phyloP scores from a whole-genome alignment of 1,140 invertebrate genomes.

The Drosophila mojavensis region DNA sequence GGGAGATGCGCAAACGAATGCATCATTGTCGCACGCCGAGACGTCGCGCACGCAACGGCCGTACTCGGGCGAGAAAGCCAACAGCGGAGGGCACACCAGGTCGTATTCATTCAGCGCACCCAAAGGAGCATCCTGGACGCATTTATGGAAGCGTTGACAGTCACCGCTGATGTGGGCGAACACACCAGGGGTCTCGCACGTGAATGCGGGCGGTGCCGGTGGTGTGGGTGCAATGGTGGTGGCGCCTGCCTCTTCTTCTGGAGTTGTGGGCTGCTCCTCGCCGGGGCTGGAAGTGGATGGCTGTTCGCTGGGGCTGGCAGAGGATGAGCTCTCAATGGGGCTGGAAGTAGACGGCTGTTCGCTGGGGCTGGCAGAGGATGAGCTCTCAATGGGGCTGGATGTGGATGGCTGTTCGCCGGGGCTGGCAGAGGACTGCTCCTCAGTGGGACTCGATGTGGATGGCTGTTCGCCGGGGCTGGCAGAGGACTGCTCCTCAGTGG shows the following conservation, averaged over 20 bases:
- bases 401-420: background rate
- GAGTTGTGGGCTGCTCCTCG: no score
- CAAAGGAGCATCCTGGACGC: constrained; percentile 32
- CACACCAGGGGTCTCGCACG: constrained; percentile 47
- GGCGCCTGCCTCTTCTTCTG: background rate
- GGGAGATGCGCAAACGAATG: constrained; percentile 41
- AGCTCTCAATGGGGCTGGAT: background rate
- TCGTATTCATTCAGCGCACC: constrained; percentile 36
- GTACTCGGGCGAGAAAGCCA: constrained; percentile 51
- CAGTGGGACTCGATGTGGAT: background rate
- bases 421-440: background rate
- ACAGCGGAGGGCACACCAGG: constrained; percentile 40
- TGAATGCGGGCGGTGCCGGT: constrained; percentile 48
- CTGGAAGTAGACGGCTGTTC: background rate
- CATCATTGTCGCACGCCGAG: constrained; percentile 51
- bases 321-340: no score
- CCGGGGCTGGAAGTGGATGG: no score
- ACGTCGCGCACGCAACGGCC: constrained; percentile 63
- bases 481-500: no score
- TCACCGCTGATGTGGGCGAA: constrained; percentile 54
- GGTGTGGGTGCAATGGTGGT: constrained; percentile 47
- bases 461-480: background rate
- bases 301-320: no score
- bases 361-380: background rate
- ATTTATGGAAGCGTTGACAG: constrained; percentile 64